These are phyloP conservation scores for Thalpophila matura DNA, from an alignment of 2,888 invertebrate genomes.

Conservation along the genomic window DNA sequence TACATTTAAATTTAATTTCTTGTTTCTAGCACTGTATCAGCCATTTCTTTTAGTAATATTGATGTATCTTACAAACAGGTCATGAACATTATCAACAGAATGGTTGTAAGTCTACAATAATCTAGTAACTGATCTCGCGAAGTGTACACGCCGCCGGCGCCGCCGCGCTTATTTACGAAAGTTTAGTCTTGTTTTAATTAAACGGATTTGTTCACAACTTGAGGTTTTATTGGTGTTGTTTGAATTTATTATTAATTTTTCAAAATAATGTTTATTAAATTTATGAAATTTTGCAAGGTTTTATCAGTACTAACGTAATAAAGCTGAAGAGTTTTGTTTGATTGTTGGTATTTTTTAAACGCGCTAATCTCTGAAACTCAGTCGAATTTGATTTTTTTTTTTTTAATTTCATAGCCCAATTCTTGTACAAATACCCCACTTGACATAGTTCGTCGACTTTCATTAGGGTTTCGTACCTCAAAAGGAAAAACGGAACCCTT, in stretches of 20 bases:
- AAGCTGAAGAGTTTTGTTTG: not conserved
- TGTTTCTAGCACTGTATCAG: too few species aligned
- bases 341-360: too few species aligned
- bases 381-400: too few species aligned
- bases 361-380: too few species aligned
- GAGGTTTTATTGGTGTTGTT: conserved; percentile 54
- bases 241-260: conserved; percentile 37
- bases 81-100: not conserved
- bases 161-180: conserved; percentile 47
- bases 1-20: too few species aligned
- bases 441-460: too few species aligned
- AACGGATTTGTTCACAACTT: conserved; percentile 57
- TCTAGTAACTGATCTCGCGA: conserved; percentile 14
- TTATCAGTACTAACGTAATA: too few species aligned
- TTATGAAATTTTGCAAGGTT: too few species aligned
- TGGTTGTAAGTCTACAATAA: conserved; percentile 18
- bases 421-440: too few species aligned
- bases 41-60: not conserved
- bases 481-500: too few species aligned
- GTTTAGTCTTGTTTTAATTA: conserved; percentile 59
- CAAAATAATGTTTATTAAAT: conserved; percentile 12
- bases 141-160: conserved; percentile 7
- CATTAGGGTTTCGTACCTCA: too few species aligned
- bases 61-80: not conserved
- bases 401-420: too few species aligned